A percentile compares a stretch with the other conserved stretches of the same genome.
phyloP scores from a whole-genome alignment of 2,797 vertebrate species.

The Steatocranus sp. region DNA sequence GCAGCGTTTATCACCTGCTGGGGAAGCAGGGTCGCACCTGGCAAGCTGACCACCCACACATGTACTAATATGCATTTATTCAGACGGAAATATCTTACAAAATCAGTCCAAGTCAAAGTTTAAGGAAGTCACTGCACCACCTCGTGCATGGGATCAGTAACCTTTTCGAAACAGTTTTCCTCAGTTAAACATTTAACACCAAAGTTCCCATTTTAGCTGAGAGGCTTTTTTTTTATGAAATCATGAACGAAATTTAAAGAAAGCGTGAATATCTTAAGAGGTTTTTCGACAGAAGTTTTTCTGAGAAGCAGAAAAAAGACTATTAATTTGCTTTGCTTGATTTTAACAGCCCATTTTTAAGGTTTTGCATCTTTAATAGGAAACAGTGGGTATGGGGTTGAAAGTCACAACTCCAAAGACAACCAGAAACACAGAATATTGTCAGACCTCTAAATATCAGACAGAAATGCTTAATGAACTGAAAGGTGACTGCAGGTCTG shows the following conservation, averaged over 20 bases:
- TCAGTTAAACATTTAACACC: not conserved
- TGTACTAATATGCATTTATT: not conserved
- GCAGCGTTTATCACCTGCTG: slow-evolving; percentile 51
- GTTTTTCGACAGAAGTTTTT: not conserved
- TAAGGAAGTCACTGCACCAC: not conserved
- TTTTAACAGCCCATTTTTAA: not conserved
- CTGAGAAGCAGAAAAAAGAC: not conserved
- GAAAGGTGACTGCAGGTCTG: not conserved
- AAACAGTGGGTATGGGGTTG: not conserved
- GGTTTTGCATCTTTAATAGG: not conserved
- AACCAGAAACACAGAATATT: not conserved
- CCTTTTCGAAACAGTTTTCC: not conserved
- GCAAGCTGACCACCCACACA: slow-evolving; percentile 6
- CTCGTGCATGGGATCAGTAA: not conserved
- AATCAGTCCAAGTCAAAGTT: not conserved
- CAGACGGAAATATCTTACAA: not conserved
- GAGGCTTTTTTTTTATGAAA: not conserved
- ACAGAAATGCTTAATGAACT: not conserved
- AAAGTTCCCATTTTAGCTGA: not conserved
- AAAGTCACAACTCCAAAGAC: not conserved
- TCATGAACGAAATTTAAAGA: rapidly evolving
- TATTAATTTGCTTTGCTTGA: not conserved
- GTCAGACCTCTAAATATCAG: not conserved
- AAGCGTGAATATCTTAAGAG: not conserved
- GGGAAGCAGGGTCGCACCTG: slow-evolving; percentile 28